phyloP scores from a whole-genome alignment of 2,888 invertebrate species.

The Strigamia crassipes region DNA sequence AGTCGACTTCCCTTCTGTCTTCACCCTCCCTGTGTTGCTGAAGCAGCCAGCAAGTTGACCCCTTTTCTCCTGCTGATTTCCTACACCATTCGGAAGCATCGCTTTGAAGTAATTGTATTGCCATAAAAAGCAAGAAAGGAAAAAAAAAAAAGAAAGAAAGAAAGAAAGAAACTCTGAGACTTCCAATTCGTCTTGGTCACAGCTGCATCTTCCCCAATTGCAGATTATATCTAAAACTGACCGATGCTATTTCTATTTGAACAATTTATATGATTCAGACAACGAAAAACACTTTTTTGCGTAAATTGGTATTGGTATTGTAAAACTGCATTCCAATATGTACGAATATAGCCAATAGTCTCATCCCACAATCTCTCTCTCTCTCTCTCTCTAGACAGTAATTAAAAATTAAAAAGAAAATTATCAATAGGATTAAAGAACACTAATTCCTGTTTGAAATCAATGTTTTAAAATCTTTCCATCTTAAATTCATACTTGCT shows the following conservation, averaged over 20 bases:
- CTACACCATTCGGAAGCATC: conserved; percentile 32
- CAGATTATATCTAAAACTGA: conserved; percentile 24
- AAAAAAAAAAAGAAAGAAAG: not conserved
- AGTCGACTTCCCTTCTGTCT: not conserved
- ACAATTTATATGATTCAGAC: not conserved
- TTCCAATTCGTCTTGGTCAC: conserved; percentile 29
- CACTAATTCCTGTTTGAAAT: too few relatives aligned
- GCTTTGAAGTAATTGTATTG: conserved; percentile 33
- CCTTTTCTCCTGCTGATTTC: conserved; percentile 15
- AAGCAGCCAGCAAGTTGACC: conserved; percentile 2
- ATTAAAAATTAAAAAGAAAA: too few relatives aligned
- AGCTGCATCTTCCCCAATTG: conserved; percentile 28
- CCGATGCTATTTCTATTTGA: not conserved
- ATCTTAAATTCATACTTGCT: too few relatives aligned
- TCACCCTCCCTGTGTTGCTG: not conserved
- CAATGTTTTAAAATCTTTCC: too few relatives aligned
- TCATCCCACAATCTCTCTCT: too few relatives aligned
- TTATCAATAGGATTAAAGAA: too few relatives aligned
- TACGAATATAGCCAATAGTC: too few relatives aligned
- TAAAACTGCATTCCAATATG: too few relatives aligned
- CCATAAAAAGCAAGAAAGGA: conserved; percentile 23
- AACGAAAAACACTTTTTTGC: too few relatives aligned
- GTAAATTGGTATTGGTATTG: too few relatives aligned
- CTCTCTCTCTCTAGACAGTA: too few relatives aligned
- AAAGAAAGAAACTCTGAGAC: not conserved